These are phyloP conservation scores for Stenoptilia bipunctidactyla DNA, from an alignment of 2,888 invertebrate genomes.

Conservation along the genomic window DNA sequence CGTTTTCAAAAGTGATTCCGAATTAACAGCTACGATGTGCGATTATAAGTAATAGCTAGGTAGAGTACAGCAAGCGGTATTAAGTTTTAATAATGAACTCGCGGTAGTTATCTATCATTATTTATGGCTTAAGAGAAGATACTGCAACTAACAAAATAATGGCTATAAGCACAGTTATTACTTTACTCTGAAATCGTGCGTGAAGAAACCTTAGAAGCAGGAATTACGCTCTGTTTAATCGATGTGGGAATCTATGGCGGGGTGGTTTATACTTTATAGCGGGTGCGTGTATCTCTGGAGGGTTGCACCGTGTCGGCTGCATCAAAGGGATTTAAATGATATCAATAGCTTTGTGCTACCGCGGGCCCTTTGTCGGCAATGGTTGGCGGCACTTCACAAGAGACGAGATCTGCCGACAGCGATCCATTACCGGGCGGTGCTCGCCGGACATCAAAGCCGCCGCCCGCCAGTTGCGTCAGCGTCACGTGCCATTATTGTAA, in stretches of 20 bases:
- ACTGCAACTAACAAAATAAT: too few relatives aligned
- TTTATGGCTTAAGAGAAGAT: background rate
- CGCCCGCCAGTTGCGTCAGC: conserved; percentile 29
- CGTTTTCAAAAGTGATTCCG: conserved; percentile 45
- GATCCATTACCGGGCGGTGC: conserved; percentile 41
- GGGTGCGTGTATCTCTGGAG: background rate
- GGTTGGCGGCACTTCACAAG: conserved; percentile 38
- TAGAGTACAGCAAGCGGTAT: conserved; percentile 26
- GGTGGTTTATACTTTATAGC: too few relatives aligned
- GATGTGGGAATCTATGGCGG: too few relatives aligned
- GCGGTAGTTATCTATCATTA: conserved; percentile 3
- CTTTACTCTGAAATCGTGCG: background rate
- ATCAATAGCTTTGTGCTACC: conserved; percentile 64
- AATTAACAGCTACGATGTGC: conserved; percentile 55
- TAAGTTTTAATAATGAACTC: conserved; percentile 32
- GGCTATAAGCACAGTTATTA: background rate
- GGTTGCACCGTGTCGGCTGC: conserved; percentile 29
- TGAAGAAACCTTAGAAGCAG: background rate
- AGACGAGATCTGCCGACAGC: conserved; percentile 38
- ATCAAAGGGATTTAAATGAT: conserved; percentile 62
- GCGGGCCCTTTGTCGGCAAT: conserved; percentile 53
- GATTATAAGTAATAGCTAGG: conserved; percentile 43
- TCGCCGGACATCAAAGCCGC: conserved; percentile 45
- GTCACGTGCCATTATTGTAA: conserved; percentile 45
- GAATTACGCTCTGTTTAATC: background rate